These are phyloP conservation scores for Umimayanthus chanpuru DNA, from an alignment of 92 coral and sea anemone species.

Conservation along the genomic window DNA sequence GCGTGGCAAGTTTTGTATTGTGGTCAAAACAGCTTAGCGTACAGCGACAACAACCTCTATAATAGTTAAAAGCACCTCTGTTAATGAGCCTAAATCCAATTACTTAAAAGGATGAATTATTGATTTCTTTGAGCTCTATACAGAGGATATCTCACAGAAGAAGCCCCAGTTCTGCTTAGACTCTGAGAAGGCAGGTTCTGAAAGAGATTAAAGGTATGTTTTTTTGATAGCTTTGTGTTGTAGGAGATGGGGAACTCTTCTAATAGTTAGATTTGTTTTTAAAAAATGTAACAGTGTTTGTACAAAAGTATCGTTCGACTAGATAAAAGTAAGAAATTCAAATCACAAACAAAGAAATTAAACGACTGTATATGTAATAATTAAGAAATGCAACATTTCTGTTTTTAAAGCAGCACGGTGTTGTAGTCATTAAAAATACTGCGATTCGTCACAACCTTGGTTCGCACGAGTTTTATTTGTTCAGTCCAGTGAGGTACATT, in stretches of 20 bases:
- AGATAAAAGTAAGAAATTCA: background rate
- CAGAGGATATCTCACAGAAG: background rate
- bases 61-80: background rate
- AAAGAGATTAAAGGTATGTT: background rate
- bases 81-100: background rate
- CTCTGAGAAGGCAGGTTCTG: background rate
- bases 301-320: background rate
- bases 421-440: too few relatives aligned
- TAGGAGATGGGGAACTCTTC: background rate
- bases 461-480: background rate
- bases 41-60: background rate
- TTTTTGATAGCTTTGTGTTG: background rate
- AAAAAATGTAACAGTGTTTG: background rate
- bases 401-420: background rate
- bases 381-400: too few relatives aligned
- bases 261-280: too few relatives aligned
- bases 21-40: background rate
- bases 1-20: background rate
- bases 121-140: background rate
- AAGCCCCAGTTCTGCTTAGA: background rate
- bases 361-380: too few relatives aligned
- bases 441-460: background rate
- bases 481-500: background rate
- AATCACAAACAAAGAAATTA: background rate
- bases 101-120: background rate